Evolutionary conservation across 2,888 invertebrate genomes (phyloP), one percentile per base, ranked within the genome.

Genomic region (Argyresthia albistria): DNA sequence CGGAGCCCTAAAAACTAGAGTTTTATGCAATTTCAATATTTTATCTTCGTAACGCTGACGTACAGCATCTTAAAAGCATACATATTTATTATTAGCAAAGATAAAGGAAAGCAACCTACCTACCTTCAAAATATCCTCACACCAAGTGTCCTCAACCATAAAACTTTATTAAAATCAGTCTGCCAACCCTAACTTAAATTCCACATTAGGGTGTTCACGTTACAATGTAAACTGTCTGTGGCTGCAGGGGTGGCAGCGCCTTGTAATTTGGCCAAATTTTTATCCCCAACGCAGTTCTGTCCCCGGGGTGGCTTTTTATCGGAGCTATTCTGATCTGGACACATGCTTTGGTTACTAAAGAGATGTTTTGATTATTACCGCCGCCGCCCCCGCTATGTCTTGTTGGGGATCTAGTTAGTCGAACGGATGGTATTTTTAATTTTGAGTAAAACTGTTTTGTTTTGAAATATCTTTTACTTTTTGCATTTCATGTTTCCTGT

Each of bases 211-310:
- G 86, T 82, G 81, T 79, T 78, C 82, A 66, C 73, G 75, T 81
- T 83, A 86, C 86, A 83, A 80, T 81, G 83, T 84, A 81, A 84
- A 83, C 84, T 73, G 46, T 50, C 36, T 55, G 66, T 57, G 60
- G 58, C 61, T 60, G 25, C 6, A 43, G 35, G 70, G 86, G 84
- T 82, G 77, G 76, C 72, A 70, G 63, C 67, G 77, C 77, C 82
- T 83, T 84, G 87, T 87, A 86, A 87, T 86, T 82, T 83, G 68
- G 73, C 73, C 80, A 79, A 84, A 82, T 81, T 86, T 84, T 82
- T 81, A 80, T 76, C 80, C 84, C 74, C 36, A 36, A 37, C 14
- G 35, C 14, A 16, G 48, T 50, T 52, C 14, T 43, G n/a, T 37
- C 37, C 15, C 53, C 8, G 36, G 67, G 65, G 59, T 59, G 63